Percentiles rank a stretch among this genome's conserved stretches.
Conservation (phyloP, 2,797 vertebrate genomes). For the Peromyscus eremicus region DNA sequence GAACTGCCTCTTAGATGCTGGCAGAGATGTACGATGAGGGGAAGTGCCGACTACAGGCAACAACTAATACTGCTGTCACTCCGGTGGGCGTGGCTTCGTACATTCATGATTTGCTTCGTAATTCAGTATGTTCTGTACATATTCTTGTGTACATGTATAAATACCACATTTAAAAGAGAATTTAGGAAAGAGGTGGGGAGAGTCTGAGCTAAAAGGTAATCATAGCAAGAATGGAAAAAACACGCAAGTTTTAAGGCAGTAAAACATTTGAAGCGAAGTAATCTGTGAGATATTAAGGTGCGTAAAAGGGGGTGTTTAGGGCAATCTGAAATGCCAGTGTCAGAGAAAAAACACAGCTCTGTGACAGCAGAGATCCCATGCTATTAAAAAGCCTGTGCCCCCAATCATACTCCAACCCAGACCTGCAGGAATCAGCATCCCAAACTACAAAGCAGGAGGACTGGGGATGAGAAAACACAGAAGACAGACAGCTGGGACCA, state of each 20-base stretch:
- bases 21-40: too few relatives aligned
- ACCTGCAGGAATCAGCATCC: neutral
- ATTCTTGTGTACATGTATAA: neutral
- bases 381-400: neutral
- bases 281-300: neutral
- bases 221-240: neutral
- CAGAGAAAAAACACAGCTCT: neutral
- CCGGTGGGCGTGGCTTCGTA: neutral
- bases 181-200: neutral
- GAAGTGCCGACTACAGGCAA: neutral
- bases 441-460: neutral
- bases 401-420: neutral
- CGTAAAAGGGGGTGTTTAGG: neutral
- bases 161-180: neutral
- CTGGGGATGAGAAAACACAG: neutral
- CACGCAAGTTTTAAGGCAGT: neutral
- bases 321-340: neutral
- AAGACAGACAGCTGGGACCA: neutral
- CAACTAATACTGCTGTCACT: rapidly evolving
- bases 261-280: neutral
- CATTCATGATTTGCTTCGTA: neutral
- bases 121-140: neutral
- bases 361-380: neutral
- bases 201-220: neutral
- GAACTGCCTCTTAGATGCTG: neutral